These are phyloP conservation scores for Cremastinae sp. DNA, from an alignment of 2,888 invertebrate species.

Conservation along the genomic window DNA sequence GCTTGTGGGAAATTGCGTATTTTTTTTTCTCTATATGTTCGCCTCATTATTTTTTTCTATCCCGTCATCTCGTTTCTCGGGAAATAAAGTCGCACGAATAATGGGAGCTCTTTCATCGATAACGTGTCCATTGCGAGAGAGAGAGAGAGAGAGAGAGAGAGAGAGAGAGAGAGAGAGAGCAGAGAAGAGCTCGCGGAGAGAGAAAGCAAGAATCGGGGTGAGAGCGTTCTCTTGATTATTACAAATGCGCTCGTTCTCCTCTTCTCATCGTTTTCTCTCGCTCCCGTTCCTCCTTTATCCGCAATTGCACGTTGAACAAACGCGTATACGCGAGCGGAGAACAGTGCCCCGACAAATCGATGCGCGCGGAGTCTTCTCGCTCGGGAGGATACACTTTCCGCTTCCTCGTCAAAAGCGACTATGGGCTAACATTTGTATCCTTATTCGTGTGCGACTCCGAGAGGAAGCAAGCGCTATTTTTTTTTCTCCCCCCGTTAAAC, in stretches of 20 bases:
- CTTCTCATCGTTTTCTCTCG: not conserved
- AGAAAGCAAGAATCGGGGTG: conserved; percentile 10
- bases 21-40: not conserved
- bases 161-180: not conserved
- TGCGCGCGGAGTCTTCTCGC: conserved; percentile 24
- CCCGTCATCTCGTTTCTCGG: conserved; percentile 11
- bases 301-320: no score
- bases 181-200: conserved; percentile 1
- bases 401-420: conserved; percentile 34
- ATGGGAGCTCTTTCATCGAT: conserved; percentile 46
- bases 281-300: not conserved
- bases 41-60: conserved; percentile 43
- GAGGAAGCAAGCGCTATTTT: conserved; percentile 2
- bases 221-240: conserved; percentile 45
- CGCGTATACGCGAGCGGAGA: no score
- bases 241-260: conserved; percentile 27
- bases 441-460: not conserved
- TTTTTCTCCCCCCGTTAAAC: not conserved
- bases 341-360: conserved; percentile 10
- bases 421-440: conserved; percentile 31
- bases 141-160: not conserved
- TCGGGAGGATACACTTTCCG: conserved; percentile 29
- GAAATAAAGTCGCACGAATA: conserved; percentile 36
- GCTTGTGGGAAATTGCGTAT: conserved; percentile 7
- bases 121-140: conserved; percentile 31